These are phyloP conservation scores for Barbus barbus DNA, from an alignment of 2,113 vertebrate species.

Conservation along the genomic window DNA sequence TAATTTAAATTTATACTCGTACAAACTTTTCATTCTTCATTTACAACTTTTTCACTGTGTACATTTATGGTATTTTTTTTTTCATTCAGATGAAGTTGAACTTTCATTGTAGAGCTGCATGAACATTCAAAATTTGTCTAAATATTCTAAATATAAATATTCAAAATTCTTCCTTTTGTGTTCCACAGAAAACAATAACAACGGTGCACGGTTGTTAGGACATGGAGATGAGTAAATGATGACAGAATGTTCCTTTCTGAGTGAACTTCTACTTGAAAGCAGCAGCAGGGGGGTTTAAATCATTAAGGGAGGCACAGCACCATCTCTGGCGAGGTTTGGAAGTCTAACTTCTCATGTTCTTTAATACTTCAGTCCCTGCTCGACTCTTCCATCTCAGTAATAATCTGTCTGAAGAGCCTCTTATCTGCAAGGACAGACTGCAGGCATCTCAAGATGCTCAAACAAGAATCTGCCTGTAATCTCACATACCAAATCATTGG, in stretches of 20 bases:
- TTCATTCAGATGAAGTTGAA: no score
- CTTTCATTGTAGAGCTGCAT: no score
- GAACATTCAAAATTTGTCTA: no score
- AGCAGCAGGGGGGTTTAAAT: not conserved
- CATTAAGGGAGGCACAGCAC: not conserved
- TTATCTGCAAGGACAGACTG: conserved; percentile 36
- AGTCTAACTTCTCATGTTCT: conserved; percentile 4
- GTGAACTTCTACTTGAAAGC: not conserved
- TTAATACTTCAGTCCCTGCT: conserved; percentile 16
- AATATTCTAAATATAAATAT: no score
- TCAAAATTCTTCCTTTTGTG: not conserved
- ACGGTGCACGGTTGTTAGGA: not conserved
- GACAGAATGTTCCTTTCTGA: not conserved
- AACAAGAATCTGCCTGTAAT: conserved; percentile 1
- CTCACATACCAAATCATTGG: not conserved
- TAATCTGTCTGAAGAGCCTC: conserved; percentile 32
- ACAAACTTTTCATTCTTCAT: no score
- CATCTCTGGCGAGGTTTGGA: not conserved
- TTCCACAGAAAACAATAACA: not conserved
- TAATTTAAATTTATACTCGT: no score
- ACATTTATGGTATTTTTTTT: no score
- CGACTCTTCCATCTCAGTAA: not conserved
- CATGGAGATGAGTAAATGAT: not conserved
- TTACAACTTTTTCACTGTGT: no score
- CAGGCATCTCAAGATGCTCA: conserved; percentile 6